A percentile compares a stretch with the other conserved stretches of the same genome.
Conservation (phyloP, 2,888 invertebrate species). For the Trichogramma evanescens region DNA sequence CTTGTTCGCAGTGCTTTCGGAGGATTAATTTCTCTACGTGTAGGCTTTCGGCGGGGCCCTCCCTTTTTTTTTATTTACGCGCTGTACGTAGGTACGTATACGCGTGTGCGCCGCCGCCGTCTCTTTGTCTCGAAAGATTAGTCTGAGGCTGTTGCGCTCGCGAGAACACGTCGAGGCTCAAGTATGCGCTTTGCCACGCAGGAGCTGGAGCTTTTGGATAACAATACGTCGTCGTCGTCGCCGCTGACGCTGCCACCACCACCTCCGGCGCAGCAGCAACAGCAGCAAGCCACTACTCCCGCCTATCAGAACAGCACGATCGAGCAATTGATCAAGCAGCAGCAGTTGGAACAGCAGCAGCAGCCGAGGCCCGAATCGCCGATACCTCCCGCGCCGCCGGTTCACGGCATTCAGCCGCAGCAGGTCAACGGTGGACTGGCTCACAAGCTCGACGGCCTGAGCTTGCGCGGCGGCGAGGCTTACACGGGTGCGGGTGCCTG, state of each 20-base stretch:
- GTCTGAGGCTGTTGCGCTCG: too few relatives aligned
- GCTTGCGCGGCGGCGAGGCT: conserved; percentile 29
- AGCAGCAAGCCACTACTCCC: conserved; percentile 34
- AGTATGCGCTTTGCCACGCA: too few relatives aligned
- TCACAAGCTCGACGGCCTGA: conserved; percentile 32
- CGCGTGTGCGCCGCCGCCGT: too few relatives aligned
- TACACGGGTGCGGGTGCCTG: conserved; percentile 33
- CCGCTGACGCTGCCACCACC: neutral
- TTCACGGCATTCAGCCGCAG: conserved; percentile 36
- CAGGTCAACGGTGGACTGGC: conserved; percentile 31
- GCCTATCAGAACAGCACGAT: conserved; percentile 51
- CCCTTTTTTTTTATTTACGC: too few relatives aligned
- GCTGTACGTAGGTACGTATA: too few relatives aligned
- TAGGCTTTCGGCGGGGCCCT: too few relatives aligned
- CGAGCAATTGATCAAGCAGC: conserved; percentile 49
- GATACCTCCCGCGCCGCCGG: conserved; percentile 26
- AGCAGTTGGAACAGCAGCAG: conserved; percentile 28
- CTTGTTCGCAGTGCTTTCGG: too few relatives aligned
- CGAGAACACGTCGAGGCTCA: too few relatives aligned
- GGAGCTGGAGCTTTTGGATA: too few relatives aligned
- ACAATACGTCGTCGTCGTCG: too few relatives aligned
- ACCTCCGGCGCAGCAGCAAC: conserved; percentile 35
- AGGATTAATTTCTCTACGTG: too few relatives aligned
- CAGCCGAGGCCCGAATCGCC: conserved; percentile 20
- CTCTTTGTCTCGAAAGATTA: too few relatives aligned